Evolutionary conservation across 2,113 vertebrate species (phyloP), one percentile per base, ranked within the genome.

Genomic region (Martes martes): DNA sequence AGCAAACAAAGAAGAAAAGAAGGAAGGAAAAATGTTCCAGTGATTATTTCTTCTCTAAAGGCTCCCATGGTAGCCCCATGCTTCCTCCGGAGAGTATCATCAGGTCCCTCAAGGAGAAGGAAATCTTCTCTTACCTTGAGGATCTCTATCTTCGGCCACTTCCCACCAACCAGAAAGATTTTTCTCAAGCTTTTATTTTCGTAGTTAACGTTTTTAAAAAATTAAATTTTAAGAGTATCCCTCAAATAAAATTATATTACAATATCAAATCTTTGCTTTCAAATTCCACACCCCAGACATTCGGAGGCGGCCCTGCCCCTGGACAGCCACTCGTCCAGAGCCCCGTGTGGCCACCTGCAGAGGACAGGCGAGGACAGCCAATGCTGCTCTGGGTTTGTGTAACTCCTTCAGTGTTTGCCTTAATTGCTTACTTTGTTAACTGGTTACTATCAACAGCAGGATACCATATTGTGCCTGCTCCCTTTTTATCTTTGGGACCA

Each of bases 171-270:
- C n/a, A 82, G 67, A 74, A 73, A 91, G n/a, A 88, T 59, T 79
- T 94, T 82, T 87, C 55, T 82, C 42, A 83, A 87, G 47, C 31
- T 83, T 73, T 86, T 21, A 94, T 94, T 95, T 92, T 33, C 24
- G 3, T 85, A 74, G 31, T 69, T 79, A 31, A 52, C 4, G 11
- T 84, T 74, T 79, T 67, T 4, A 4, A 57, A 74, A 63, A 82
- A 42, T 55, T 61, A 79, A 26, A 0, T 74, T 59, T 65, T 45
- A 79, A 91, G 45, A 91, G 31, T 90, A 61, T 83, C 10, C 16
- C 67, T 28, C 50, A 89, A 84, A 78, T 74, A 36, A 59, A 71
- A 97, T 94, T 33, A 39, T 18, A 59, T 14, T 23, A 71, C 21
- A 39, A 16, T 47, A 71, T 24, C 11, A 63, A 74, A 10, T 84